Conservation (phyloP, 1,140 invertebrate species). For the Zaprionus ornatus region DNA sequence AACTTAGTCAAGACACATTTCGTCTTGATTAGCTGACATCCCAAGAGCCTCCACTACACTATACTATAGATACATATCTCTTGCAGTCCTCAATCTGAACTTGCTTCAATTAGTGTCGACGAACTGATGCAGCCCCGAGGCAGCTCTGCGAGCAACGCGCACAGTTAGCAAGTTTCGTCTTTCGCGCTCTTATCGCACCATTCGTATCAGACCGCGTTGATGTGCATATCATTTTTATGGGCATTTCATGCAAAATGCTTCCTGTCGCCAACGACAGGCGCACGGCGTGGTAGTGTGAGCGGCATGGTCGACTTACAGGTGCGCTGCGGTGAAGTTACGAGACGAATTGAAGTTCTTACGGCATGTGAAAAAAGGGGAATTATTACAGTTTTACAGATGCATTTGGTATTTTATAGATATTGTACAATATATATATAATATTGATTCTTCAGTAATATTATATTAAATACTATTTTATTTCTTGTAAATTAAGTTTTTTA, state of each 20-base stretch:
- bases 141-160: not conserved
- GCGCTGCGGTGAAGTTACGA: not conserved
- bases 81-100: constrained; percentile 20
- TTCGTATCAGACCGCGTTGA: constrained; percentile 69
- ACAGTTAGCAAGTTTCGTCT: not conserved
- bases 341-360: not conserved
- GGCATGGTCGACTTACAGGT: not conserved
- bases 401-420: no score
- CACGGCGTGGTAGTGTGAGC: not conserved
- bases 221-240: constrained; percentile 81
- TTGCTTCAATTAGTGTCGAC: constrained; percentile 34
- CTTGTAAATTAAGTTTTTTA: no score
- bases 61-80: not conserved
- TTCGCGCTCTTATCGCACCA: constrained; percentile 56
- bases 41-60: not conserved
- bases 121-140: not conserved
- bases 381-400: no score
- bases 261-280: constrained; percentile 45
- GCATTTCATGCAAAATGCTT: constrained; percentile 81
- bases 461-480: no score
- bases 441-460: no score
- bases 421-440: no score
- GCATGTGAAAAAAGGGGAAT: not conserved
- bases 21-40: constrained; percentile 57
- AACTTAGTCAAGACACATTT: constrained; percentile 21